Base-by-base conservation (phyloP, 2,113 vertebrate genomes). In the Mystacornis crossleyi region DNA sequence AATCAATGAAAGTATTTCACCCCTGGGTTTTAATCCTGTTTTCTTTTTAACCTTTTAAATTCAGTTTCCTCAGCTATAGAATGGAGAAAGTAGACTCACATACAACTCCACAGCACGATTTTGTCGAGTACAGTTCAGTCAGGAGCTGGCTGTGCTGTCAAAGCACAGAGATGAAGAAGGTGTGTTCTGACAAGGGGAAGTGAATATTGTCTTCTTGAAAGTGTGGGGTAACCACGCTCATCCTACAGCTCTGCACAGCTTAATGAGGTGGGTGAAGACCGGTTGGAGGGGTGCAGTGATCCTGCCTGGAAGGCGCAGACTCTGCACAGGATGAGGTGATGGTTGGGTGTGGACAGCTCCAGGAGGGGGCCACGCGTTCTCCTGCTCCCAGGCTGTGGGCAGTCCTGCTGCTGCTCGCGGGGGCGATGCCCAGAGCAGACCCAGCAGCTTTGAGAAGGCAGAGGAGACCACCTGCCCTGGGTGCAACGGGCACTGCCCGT, bases 1-100 rank as follows among this genome's bases (percentile, higher is more conserved):
- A 86, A 31, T 67, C 90, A 95, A 92, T 81, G 77, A 62, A 81
- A 95, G 79, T 23, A 93, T 96, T 93, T 86, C 81, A 94, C 87
- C 91, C 69, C 40, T 71, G 65, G 51, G 54, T 90, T 95, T 93
- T 83, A 79, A 78, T 78, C 47, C 34, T 50, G 23, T 42, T 74
- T 87, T 70, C 33, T 89, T 82, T 96, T 72, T 87, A 91, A 66
- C 75, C 48, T 93, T 89, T 90, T 80, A 85, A 33, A 51, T 92
- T 87, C 69, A 40, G 48, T 65, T 91, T 95, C 40, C 48, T 77
- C 75, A 64, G 55, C 51, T 73, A 17, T 31, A 36, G 28, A 48
- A 58, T 42, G 61, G 58, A 86, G 80, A 51, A 84, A 54, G 54
- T 12, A 62, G 34, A 50, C 38, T 66, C 47, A 26, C 28, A 12